Evolutionary conservation across 2,113 vertebrate genomes (phyloP), one percentile per base, ranked within the genome.

Genomic region (Scopus umbretta): DNA sequence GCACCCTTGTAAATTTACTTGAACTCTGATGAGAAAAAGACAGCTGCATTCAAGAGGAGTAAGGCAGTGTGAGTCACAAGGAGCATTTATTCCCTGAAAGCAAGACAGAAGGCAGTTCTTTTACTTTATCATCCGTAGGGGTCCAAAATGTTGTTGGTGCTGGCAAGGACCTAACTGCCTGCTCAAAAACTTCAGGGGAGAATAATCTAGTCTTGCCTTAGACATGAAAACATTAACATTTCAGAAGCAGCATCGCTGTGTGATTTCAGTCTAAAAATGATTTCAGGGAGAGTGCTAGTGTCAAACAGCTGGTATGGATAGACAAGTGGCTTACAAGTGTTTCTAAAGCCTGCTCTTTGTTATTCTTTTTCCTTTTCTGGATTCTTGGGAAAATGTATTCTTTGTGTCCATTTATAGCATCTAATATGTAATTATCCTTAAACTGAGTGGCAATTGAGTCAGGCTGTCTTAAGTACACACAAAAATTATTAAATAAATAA

Each of bases 1-100:
- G 42, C 29, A 94, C 30, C 15, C 76, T 94, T 95, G 55, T 78
- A 95, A 96, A 96, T 94, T 96, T 97, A 92, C 90, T 94, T 95
- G 82, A 96, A 82, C 87, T 88, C 40, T 67, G 90, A 61, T 55
- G 84, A 92, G 67, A 95, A 95, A 92, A 96, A 95, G 53, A 62
- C 80, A 92, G 84, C 72, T 89, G 56, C 75, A 73, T 96, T 96
- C 88, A 96, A 94, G 80, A 91, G 40, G 55, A 93, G 42, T 72
- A 78, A 92, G 67, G 80, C 66, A 34, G 4, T 66, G 29, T 96
- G 92, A 97, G 84, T 94, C 87, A 90, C 26, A 90, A 94, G 59
- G 42, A 88, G 14, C 29, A n/a, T 85, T 97, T 94, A 85, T 94
- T 91, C 76, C 27, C 63, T 78, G 62, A 84, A 92, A 96, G 78